phyloP scores from a whole-genome alignment of 2,888 invertebrate genomes.

The Empis livida region DNA sequence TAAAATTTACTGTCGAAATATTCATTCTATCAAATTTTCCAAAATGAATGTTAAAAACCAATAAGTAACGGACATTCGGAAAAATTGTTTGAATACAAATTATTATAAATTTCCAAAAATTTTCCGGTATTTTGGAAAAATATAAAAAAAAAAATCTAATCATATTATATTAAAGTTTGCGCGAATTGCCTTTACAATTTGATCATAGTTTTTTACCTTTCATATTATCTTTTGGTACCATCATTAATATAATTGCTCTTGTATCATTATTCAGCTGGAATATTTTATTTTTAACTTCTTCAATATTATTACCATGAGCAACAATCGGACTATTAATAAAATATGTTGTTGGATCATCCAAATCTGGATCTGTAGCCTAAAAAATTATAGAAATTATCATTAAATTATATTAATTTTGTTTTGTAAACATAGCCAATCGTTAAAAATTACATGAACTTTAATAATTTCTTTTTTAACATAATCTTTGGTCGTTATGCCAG shows the following conservation, averaged over 20 bases:
- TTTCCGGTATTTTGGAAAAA: too few species aligned
- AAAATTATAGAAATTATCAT: neutral
- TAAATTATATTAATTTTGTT: neutral
- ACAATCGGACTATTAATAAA: slow-evolving; percentile 31
- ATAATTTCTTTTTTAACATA: slow-evolving; percentile 37
- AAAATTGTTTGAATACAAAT: too few species aligned
- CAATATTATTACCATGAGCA: slow-evolving; percentile 35
- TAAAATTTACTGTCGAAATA: too few species aligned
- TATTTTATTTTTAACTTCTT: slow-evolving; percentile 30
- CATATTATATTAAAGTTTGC: too few species aligned
- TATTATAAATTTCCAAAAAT: too few species aligned
- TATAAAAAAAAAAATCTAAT: too few species aligned
- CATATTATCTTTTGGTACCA: slow-evolving; percentile 42
- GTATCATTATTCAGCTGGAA: slow-evolving; percentile 34
- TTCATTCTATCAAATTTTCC: too few species aligned
- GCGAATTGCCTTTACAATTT: too few species aligned
- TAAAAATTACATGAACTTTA: slow-evolving; percentile 37
- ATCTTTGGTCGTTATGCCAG: slow-evolving; percentile 40
- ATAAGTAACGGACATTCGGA: too few species aligned
- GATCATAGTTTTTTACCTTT: slow-evolving; percentile 17
- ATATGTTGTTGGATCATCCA: slow-evolving; percentile 35
- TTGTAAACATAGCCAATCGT: too few species aligned
- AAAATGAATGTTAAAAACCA: too few species aligned
- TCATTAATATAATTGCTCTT: slow-evolving; percentile 40
- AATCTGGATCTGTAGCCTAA: slow-evolving; percentile 46